Base-by-base conservation (phyloP, 1,140 invertebrate species). In the Papilio dardanus region DNA sequence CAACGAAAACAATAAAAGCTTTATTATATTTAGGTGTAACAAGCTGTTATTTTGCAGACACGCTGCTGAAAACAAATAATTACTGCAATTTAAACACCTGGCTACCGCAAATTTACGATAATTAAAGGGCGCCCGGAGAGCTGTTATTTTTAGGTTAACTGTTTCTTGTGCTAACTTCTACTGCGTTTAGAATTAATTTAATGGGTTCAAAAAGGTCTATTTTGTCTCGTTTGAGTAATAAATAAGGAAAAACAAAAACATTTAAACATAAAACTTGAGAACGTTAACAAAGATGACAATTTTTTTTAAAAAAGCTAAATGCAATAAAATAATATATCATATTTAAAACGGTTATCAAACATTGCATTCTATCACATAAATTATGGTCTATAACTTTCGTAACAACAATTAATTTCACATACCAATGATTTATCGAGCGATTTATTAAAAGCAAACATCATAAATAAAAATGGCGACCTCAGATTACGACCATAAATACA, bases 401-500 rank as follows among this genome's bases (percentile, higher is more conserved):
- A 28, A 16, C 12, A 62, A 3, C 54, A 62, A 62, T 62, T 62
- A 62, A 62, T 62, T 62, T 30, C 12, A 30, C 54, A 62, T 28
- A 3, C 54, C 10, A 62, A 62, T 62, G 54, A 62, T 30, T 62
- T 62, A 62, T 58, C 24, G 54, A 62, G 54, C 54, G 30, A 62
- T 62, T 58, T 58, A 46, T n/a, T 46, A 50, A 62, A 37, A 10
- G 54, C 54, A 62, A 62, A 62, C 54, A 62, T 62, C 54, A 14
- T 62, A 62, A 58, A 33, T 28, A 35, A 76, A 42, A 69, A 28
- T 74, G 37, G 54, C 69, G 21, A 40, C 46, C 46, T 28, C 21
- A 6, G 24, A 62, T 30, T 62, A 62, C 24, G 1, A 24, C 21
- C 19, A 28, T 30, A 30, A 62, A 62, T 62, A 28, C 10, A 12